These are phyloP conservation scores for Mantis religiosa DNA, from an alignment of 2,888 invertebrate species.

Conservation along the genomic window DNA sequence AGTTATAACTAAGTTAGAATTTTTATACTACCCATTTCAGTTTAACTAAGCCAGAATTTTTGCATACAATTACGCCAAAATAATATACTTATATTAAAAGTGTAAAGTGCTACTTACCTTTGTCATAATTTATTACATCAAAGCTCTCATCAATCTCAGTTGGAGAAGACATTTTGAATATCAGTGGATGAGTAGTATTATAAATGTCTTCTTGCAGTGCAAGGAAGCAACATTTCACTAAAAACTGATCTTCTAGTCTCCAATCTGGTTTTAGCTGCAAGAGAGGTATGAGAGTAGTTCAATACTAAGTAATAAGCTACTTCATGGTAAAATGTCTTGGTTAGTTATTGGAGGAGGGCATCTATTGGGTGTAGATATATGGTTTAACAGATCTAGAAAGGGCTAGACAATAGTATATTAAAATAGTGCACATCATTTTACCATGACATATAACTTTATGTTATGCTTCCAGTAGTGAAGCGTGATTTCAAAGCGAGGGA, in stretches of 20 bases:
- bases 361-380: too few species aligned
- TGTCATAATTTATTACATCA: conserved; percentile 63
- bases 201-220: conserved; percentile 26
- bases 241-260: conserved; percentile 55
- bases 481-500: too few species aligned
- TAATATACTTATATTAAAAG: not conserved
- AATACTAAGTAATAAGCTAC: too few species aligned
- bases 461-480: too few species aligned
- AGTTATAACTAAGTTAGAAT: too few species aligned
- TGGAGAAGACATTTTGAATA: conserved; percentile 53
- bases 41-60: not conserved
- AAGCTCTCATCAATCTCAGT: conserved; percentile 59
- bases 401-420: too few species aligned
- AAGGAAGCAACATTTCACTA: conserved; percentile 39
- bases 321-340: too few species aligned
- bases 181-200: conserved; percentile 55
- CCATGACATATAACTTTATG: too few species aligned
- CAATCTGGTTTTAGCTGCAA: conserved; percentile 53
- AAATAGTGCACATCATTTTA: too few species aligned
- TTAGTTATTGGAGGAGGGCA: too few species aligned
- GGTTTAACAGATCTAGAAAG: too few species aligned
- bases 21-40: not conserved
- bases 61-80: not conserved
- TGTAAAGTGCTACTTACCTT: conserved; percentile 47
- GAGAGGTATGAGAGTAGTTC: too few species aligned